These are phyloP conservation scores for Laothoe populi DNA, from an alignment of 2,888 invertebrate genomes.

Conservation along the genomic window DNA sequence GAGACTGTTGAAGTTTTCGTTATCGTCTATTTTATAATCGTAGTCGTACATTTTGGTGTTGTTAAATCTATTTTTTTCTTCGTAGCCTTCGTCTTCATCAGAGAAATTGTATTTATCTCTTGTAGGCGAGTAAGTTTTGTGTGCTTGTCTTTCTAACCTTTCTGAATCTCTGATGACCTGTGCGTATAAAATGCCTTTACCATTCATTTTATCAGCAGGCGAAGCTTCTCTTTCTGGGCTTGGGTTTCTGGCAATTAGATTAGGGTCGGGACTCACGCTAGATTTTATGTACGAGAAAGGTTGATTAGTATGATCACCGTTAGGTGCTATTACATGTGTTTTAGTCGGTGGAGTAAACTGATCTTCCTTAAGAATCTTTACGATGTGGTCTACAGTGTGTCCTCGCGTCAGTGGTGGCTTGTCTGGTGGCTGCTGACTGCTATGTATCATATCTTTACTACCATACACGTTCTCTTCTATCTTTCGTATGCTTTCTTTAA, in stretches of 20 bases:
- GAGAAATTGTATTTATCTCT: conserved; percentile 85
- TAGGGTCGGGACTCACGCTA: conserved; percentile 81
- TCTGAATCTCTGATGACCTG: conserved; percentile 86
- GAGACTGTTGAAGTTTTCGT: conserved; percentile 70
- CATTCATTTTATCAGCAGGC: conserved; percentile 79
- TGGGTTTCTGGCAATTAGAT: conserved; percentile 69
- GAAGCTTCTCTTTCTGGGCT: conserved; percentile 79
- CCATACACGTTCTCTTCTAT: conserved; percentile 80
- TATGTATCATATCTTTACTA: conserved; percentile 88
- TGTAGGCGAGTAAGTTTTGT: conserved; percentile 77
- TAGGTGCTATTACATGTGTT: conserved; percentile 85
- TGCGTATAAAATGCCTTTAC: conserved; percentile 89
- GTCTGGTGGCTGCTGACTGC: conserved; percentile 89
- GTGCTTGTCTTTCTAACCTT: conserved; percentile 72
- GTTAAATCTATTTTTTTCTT: conserved; percentile 80
- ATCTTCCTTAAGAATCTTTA: conserved; percentile 90
- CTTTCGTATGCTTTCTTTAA: conserved; percentile 80
- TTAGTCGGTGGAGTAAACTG: conserved; percentile 88
- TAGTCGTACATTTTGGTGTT: conserved; percentile 69
- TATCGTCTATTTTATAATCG: conserved; percentile 78
- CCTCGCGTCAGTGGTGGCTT: conserved; percentile 89
- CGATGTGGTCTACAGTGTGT: conserved; percentile 90
- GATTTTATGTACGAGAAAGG: conserved; percentile 92
- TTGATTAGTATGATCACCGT: conserved; percentile 89
- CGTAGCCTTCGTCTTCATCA: conserved; percentile 92